A percentile compares a stretch with the other conserved stretches of the same genome.
Conservation (phyloP, 2,113 vertebrate species). For the Actinemys pallida region DNA sequence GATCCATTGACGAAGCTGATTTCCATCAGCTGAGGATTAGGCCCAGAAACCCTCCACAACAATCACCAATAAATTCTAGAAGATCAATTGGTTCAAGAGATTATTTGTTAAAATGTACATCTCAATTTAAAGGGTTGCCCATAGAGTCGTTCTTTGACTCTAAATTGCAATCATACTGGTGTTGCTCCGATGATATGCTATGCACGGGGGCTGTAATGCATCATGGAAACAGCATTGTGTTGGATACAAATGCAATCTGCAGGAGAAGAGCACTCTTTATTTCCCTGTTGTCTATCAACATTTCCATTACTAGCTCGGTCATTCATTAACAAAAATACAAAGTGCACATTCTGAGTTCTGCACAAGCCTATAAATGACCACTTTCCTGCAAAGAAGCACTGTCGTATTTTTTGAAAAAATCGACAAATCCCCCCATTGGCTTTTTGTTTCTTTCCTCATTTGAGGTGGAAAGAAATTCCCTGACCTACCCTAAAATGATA, state of each 20-base stretch:
- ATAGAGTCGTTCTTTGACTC: constrained; percentile 12
- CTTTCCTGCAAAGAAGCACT: not conserved
- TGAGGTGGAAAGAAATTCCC: not conserved
- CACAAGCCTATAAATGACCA: not conserved
- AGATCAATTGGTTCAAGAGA: constrained; percentile 42
- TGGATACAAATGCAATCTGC: constrained; percentile 62
- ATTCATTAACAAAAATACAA: constrained; percentile 64
- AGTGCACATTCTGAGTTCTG: not conserved
- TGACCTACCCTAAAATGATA: not conserved
- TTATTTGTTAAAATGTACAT: constrained; percentile 28
- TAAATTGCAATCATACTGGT: constrained; percentile 10
- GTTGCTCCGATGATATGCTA: constrained; percentile 40
- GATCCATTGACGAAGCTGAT: not conserved
- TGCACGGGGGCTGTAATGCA: constrained; percentile 1
- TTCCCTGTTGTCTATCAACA: constrained; percentile 52
- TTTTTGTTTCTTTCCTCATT: not conserved
- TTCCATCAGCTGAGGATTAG: not conserved
- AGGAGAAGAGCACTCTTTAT: constrained; percentile 34
- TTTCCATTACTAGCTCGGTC: constrained; percentile 60
- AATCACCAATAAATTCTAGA: constrained; percentile 35
- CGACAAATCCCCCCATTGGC: not conserved
- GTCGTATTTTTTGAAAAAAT: constrained; percentile 18
- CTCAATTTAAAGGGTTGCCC: constrained; percentile 54
- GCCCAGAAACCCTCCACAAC: not conserved
- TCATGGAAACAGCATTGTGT: constrained; percentile 1